A percentile compares a stretch with the other conserved stretches of the same genome.
Evolutionary conservation across 1,140 invertebrate genomes (phyloP).

Genomic region (Trachelipus rathkii): DNA sequence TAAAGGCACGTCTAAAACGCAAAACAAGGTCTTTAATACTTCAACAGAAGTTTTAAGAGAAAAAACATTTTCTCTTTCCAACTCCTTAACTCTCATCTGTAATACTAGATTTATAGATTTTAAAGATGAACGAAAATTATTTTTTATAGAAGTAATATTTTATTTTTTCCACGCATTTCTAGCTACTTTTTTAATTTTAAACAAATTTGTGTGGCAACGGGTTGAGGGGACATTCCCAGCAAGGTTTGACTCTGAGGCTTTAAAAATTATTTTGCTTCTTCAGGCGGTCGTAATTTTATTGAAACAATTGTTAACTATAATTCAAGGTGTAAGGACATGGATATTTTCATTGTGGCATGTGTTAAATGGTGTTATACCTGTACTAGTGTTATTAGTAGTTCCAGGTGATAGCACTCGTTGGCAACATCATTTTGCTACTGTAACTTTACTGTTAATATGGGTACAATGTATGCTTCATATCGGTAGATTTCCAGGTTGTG

Average conservation of each 20-base stretch:
- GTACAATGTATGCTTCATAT: constrained; percentile 56
- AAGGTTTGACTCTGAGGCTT: background rate
- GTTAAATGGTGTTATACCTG: constrained; percentile 38
- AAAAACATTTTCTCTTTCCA: no score
- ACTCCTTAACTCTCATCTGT: no score
- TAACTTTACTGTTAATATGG: constrained; percentile 56
- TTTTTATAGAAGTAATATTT: constrained; percentile 51
- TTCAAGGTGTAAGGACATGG: constrained; percentile 35
- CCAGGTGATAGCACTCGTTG: constrained; percentile 47
- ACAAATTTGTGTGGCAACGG: constrained; percentile 36
- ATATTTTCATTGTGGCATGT: constrained; percentile 37
- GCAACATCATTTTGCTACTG: constrained; percentile 54
- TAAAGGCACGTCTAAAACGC: no score
- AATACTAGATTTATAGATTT: no score
- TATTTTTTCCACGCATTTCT: constrained; percentile 53
- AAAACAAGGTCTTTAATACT: no score
- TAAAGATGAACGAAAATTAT: constrained; percentile 53
- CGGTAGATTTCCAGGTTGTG: constrained; percentile 49
- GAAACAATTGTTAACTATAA: constrained; percentile 30
- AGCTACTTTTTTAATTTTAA: constrained; percentile 35
- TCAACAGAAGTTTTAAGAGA: no score
- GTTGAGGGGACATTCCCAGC: background rate
- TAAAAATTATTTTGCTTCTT: constrained; percentile 25
- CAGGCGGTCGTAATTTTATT: constrained; percentile 31
- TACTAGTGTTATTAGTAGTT: constrained; percentile 38